phyloP scores from a whole-genome alignment of 2,888 invertebrate genomes.

The Eupeodes latifasciatus region DNA sequence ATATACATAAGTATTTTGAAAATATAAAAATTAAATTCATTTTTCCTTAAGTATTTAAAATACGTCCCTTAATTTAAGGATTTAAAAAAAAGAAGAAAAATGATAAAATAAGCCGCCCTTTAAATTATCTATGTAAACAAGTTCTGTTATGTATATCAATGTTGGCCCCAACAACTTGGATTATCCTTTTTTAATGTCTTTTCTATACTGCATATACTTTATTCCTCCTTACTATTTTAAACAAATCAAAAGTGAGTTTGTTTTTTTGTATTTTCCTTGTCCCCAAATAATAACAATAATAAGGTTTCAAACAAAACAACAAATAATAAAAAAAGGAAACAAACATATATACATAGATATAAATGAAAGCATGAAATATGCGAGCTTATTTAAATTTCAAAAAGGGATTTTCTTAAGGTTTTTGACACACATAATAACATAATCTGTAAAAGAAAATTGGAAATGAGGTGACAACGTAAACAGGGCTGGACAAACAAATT shows the following conservation, averaged over 20 bases:
- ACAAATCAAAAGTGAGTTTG: slow-evolving; percentile 60
- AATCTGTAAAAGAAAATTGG: slow-evolving; percentile 73
- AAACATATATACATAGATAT: too few species aligned
- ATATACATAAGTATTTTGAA: too few species aligned
- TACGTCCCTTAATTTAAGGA: too few species aligned
- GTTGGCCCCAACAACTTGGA: slow-evolving; percentile 1
- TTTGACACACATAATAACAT: slow-evolving; percentile 73
- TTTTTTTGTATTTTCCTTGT: slow-evolving; percentile 55
- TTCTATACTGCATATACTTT: background rate
- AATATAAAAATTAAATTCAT: too few species aligned
- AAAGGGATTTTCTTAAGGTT: slow-evolving; percentile 69
- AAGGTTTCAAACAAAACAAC: slow-evolving; percentile 49
- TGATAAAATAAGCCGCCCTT: background rate
- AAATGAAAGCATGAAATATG: slow-evolving; percentile 12
- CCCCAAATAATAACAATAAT: slow-evolving; percentile 55
- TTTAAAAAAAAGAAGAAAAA: background rate
- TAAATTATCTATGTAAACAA: background rate
- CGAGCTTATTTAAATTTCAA: slow-evolving; percentile 73
- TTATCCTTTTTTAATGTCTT: slow-evolving; percentile 30
- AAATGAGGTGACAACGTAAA: slow-evolving; percentile 69
- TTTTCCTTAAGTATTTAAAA: too few species aligned
- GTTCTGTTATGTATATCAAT: background rate
- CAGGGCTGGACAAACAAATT: background rate
- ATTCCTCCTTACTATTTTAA: slow-evolving; percentile 26
- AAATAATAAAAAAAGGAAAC: background rate